Evolutionary conservation across 2,888 invertebrate genomes (phyloP).

Genomic region (Perizoma affinitatum): DNA sequence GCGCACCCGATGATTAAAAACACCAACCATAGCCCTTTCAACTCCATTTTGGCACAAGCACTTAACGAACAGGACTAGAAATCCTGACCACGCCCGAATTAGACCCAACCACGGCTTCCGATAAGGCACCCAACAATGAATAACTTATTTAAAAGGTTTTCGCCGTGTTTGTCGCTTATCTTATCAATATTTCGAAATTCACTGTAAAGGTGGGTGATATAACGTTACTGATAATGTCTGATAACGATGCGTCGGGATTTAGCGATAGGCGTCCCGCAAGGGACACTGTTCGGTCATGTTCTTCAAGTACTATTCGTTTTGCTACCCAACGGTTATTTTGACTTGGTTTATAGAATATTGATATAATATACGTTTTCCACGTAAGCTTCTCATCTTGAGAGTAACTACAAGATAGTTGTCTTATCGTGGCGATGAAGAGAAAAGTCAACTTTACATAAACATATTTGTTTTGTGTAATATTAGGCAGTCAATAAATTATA

Average conservation of each 20-base stretch:
- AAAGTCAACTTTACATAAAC: too few relatives aligned
- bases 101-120: constrained; percentile 50
- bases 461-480: too few relatives aligned
- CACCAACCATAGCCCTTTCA: constrained; percentile 45
- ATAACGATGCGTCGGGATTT: constrained; percentile 44
- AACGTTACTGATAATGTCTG: constrained; percentile 47
- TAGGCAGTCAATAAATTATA: too few relatives aligned
- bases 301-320: not conserved
- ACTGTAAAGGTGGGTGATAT: constrained; percentile 70
- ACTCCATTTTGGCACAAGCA: constrained; percentile 53
- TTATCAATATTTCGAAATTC: constrained; percentile 78
- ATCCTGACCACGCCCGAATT: constrained; percentile 34
- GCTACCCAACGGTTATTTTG: constrained; percentile 12
- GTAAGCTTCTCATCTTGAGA: too few relatives aligned
- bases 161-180: constrained; percentile 53
- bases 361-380: too few relatives aligned
- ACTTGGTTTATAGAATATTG: not conserved
- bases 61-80: constrained; percentile 32
- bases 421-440: too few relatives aligned
- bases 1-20: constrained; percentile 49
- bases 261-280: constrained; percentile 48
- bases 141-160: constrained; percentile 53
- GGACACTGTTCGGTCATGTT: constrained; percentile 34
- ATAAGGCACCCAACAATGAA: constrained; percentile 46
- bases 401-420: too few relatives aligned